Evolutionary conservation across 2,113 vertebrate species (phyloP).

Genomic region (Grantiella picta): DNA sequence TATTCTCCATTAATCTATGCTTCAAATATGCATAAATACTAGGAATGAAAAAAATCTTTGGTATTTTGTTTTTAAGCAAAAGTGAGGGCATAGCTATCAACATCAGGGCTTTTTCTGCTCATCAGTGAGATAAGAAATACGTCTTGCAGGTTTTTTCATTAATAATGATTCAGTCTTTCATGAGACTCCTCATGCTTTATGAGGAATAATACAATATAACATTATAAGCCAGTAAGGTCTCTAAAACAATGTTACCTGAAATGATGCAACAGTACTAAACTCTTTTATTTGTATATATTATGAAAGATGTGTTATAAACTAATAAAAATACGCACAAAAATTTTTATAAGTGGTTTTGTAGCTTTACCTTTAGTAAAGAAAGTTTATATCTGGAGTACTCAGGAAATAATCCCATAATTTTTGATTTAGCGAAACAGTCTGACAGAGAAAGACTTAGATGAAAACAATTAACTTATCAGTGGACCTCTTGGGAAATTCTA

Average conservation of each 20-base stretch:
- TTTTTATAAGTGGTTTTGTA: neutral
- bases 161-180: neutral
- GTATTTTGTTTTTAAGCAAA: neutral
- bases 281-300: neutral
- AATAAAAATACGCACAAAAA: neutral
- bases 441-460: neutral
- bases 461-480: neutral
- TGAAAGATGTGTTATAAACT: neutral
- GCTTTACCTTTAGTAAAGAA: neutral
- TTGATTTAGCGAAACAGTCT: neutral
- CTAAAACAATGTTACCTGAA: neutral
- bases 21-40: neutral
- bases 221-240: neutral
- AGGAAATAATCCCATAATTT: neutral
- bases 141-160: neutral
- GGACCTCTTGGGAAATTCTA: neutral
- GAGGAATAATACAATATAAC: neutral
- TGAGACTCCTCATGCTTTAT: neutral
- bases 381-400: neutral
- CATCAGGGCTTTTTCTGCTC: neutral
- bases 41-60: neutral
- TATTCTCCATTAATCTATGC: neutral
- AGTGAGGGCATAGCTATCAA: neutral
- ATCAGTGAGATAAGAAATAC: neutral
- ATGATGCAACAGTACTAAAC: neutral